These are phyloP conservation scores for Tringa solitaria DNA, from an alignment of 2,113 vertebrate genomes.

Conservation along the genomic window DNA sequence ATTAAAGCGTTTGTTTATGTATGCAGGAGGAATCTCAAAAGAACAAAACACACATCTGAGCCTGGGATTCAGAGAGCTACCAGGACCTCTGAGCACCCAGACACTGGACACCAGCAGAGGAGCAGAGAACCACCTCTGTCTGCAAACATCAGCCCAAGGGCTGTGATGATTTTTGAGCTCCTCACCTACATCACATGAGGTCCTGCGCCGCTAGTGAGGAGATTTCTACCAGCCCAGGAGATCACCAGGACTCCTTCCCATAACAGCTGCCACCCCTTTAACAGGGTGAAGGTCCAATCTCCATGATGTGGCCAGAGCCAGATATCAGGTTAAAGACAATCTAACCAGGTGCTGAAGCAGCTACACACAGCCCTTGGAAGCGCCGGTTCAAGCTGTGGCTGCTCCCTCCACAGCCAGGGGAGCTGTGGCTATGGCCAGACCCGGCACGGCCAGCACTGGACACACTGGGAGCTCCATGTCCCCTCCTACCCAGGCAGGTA, in stretches of 20 bases:
- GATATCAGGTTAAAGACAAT: neutral
- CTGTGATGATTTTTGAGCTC: neutral
- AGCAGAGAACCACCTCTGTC: neutral
- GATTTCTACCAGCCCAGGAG: neutral
- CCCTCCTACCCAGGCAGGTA: no score
- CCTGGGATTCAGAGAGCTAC: neutral
- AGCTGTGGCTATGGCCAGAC: neutral
- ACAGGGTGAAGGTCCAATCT: neutral
- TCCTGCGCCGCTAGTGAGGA: neutral
- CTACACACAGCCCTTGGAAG: no score
- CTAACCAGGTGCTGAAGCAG: neutral
- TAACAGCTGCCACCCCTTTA: neutral
- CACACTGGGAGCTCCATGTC: neutral
- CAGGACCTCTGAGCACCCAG: neutral
- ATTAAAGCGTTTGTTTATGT: neutral
- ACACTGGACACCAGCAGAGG: neutral
- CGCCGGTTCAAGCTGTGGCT: neutral
- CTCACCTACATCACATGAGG: neutral
- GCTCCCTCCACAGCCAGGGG: neutral
- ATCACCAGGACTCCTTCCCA: neutral
- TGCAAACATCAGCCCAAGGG: neutral
- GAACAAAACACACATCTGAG: neutral
- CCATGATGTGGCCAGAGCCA: neutral
- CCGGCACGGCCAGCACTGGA: neutral
- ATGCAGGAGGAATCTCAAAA: neutral